Evolutionary conservation across 2,113 vertebrate species (phyloP).

Genomic region (Xiphorhynchus elegans): DNA sequence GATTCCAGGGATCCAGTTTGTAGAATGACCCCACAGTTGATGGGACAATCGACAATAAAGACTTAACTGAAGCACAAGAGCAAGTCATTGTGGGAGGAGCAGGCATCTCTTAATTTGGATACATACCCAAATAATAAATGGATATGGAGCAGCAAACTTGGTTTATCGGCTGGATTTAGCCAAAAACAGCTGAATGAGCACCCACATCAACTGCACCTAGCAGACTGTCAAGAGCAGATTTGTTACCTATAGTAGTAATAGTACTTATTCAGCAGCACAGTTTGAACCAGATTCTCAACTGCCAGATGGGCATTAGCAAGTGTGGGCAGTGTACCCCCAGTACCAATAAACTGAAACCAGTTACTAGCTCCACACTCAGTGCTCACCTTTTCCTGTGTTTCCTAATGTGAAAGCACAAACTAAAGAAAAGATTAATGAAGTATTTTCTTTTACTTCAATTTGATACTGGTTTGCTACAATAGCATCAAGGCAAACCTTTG

Average conservation of each 20-base stretch:
- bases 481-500: not conserved
- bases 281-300: not conserved
- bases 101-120: not conserved
- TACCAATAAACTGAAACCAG: not conserved
- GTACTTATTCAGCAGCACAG: not conserved
- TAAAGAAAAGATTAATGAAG: not conserved
- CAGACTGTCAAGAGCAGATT: not conserved
- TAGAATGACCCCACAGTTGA: not conserved
- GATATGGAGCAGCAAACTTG: not conserved
- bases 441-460: not conserved
- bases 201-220: not conserved
- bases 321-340: not conserved
- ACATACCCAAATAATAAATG: not conserved
- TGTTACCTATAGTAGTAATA: not conserved
- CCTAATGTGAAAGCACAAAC: not conserved
- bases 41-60: not conserved
- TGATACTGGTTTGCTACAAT: not conserved
- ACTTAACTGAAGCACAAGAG: not conserved
- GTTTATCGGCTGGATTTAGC: not conserved
- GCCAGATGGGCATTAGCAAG: not conserved
- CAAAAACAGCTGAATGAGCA: not conserved
- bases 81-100: not conserved
- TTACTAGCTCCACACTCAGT: not conserved
- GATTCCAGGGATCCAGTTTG: not conserved
- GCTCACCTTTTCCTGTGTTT: not conserved